Evolutionary conservation across 2,888 invertebrate genomes (phyloP).

Genomic region (Drosophila conformis): DNA sequence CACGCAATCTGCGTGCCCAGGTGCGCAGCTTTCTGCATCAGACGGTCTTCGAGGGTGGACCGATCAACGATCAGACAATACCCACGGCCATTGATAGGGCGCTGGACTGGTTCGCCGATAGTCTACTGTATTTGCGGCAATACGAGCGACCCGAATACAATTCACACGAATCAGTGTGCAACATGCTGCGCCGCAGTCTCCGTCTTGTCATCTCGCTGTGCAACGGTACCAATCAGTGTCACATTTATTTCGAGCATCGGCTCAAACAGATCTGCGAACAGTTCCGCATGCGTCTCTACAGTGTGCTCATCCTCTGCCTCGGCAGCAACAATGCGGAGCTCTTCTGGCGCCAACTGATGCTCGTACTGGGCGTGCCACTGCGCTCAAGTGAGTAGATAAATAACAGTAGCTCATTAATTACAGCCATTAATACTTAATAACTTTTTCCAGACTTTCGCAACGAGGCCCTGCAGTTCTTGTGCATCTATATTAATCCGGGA

Average conservation of each 20-base stretch:
- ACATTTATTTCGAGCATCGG: constrained; percentile 77
- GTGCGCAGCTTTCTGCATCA: constrained; percentile 75
- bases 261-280: constrained; percentile 77
- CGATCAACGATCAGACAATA: constrained; percentile 80
- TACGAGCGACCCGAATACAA: constrained; percentile 83
- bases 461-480: constrained; percentile 78
- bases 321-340: constrained; percentile 82
- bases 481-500: constrained; percentile 69
- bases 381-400: constrained; percentile 64
- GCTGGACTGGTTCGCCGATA: constrained; percentile 78
- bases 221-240: constrained; percentile 35
- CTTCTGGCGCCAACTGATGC: constrained; percentile 83
- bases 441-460: constrained; percentile 69
- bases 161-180: constrained; percentile 83
- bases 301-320: constrained; percentile 82
- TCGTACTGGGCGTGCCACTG: constrained; percentile 66
- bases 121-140: constrained; percentile 80
- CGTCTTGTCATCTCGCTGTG: constrained; percentile 77
- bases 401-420: too few species aligned
- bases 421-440: neutral
- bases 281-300: constrained; percentile 81
- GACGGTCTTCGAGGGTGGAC: constrained; percentile 76
- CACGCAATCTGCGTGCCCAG: constrained; percentile 72
- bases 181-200: constrained; percentile 79
- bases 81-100: constrained; percentile 76